phyloP scores from a whole-genome alignment of 2,888 invertebrate genomes.

The Ochropleura plecta region DNA sequence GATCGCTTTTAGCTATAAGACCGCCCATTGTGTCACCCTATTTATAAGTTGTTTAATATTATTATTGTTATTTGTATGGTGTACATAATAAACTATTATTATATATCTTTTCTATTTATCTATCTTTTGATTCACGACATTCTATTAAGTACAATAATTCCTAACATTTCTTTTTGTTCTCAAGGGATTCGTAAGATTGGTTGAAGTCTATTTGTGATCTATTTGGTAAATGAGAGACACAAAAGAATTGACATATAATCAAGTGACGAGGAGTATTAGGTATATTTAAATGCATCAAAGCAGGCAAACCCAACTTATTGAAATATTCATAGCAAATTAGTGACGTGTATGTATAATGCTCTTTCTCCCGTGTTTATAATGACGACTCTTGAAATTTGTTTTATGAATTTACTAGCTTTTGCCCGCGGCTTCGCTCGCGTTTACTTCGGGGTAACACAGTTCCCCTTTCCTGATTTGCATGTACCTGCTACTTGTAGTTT shows the following conservation, averaged over 20 bases:
- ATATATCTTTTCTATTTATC: too few species aligned
- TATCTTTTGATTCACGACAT: too few species aligned
- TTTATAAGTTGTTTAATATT: too few species aligned
- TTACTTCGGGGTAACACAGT: too few species aligned
- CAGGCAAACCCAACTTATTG: background rate
- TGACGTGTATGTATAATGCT: background rate
- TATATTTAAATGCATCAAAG: background rate
- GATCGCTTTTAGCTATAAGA: too few species aligned
- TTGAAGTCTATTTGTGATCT: background rate
- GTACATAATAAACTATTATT: too few species aligned
- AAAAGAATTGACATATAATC: background rate
- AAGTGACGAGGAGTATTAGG: background rate
- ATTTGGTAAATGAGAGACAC: background rate
- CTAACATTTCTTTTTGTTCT: background rate
- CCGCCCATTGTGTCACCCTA: too few species aligned
- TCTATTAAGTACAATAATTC: background rate
- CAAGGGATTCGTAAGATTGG: background rate
- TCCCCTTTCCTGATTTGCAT: too few species aligned
- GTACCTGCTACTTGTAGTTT: too few species aligned
- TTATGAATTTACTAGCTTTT: background rate
- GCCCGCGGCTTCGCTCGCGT: too few species aligned
- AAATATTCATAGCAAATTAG: background rate
- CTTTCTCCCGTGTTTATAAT: too few species aligned
- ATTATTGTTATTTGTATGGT: too few species aligned
- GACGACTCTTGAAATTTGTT: background rate